phyloP scores from a whole-genome alignment of 2,797 vertebrate genomes.

The Erethizon dorsatum region DNA sequence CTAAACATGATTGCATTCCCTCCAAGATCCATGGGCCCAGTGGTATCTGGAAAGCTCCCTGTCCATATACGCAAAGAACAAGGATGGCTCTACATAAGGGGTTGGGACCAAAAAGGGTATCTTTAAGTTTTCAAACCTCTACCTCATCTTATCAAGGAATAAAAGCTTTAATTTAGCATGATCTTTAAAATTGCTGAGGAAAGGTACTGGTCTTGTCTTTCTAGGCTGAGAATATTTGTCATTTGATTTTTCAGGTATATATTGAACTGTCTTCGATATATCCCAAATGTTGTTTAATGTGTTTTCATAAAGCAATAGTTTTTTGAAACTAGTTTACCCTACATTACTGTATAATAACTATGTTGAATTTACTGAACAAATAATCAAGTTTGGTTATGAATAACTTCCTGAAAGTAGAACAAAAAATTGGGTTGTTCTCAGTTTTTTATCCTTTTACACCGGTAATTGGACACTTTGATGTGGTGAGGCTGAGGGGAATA shows the following conservation, averaged over 20 bases:
- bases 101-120: not conserved
- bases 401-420: not conserved
- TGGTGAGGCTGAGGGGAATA: not conserved
- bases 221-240: not conserved
- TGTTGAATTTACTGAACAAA: not conserved
- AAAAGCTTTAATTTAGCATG: not conserved
- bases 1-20: not conserved
- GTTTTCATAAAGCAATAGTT: not conserved
- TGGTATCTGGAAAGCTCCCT: not conserved
- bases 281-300: not conserved
- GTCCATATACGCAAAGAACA: not conserved
- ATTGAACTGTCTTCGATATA: not conserved
- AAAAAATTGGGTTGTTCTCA: not conserved
- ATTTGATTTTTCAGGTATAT: not conserved
- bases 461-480: not conserved
- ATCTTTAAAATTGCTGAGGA: not conserved
- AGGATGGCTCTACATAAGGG: not conserved
- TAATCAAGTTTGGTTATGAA: not conserved
- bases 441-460: not conserved
- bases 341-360: not conserved
- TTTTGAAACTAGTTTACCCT: constrained; percentile 18
- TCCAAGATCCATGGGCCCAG: too few relatives aligned
- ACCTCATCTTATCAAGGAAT: not conserved
- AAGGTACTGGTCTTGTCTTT: not conserved
- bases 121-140: not conserved